Percentiles rank a stretch among this genome's conserved stretches.
phyloP scores from a whole-genome alignment of 2,113 vertebrate species.

The Brachypodius melanocephalos region DNA sequence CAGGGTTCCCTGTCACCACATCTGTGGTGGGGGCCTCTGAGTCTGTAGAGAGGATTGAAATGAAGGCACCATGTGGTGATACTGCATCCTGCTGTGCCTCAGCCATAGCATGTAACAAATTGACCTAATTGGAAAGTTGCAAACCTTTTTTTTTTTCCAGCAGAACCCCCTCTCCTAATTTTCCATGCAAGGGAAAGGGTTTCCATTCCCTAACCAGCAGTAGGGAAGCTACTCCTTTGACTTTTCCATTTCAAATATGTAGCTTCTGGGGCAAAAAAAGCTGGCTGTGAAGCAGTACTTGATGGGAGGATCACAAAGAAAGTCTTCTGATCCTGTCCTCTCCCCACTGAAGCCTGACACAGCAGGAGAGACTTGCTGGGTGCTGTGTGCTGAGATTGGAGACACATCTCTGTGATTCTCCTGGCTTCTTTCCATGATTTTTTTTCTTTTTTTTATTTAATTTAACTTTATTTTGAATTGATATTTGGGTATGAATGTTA shows the following conservation, averaged over 20 bases:
- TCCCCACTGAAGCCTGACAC: neutral
- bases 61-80: neutral
- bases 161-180: neutral
- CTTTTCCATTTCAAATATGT: neutral
- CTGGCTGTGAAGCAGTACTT: neutral
- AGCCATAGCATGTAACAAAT: neutral
- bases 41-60: neutral
- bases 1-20: neutral
- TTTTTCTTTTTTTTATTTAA: neutral
- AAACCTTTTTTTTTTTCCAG: neutral
- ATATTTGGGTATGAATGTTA: neutral
- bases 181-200: neutral
- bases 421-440: neutral
- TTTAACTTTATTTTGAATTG: neutral
- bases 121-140: neutral
- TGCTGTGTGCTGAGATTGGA: neutral
- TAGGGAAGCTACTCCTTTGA: neutral
- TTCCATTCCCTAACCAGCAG: neutral
- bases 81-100: neutral
- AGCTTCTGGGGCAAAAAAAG: neutral
- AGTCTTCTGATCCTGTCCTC: neutral
- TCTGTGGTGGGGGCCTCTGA: neutral
- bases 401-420: neutral
- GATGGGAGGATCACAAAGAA: neutral
- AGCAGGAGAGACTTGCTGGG: neutral